Percentiles rank a stretch among this genome's conserved stretches.
Conservation (phyloP, 2,113 vertebrate species). For the Galbula dea region DNA sequence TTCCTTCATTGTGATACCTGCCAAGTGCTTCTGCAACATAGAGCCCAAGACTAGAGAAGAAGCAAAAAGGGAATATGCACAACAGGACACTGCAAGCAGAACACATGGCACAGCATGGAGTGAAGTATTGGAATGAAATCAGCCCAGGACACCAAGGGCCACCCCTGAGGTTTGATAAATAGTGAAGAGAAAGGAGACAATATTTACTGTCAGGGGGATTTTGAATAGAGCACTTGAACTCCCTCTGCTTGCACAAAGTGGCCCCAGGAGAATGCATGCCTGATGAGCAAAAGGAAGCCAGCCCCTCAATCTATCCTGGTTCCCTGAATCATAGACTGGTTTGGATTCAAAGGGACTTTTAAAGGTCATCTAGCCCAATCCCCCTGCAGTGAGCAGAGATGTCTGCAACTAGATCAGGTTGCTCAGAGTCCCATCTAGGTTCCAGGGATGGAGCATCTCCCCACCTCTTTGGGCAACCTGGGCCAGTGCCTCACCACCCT, state of each 20-base stretch:
- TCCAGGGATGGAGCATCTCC: not conserved
- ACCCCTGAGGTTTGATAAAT: not conserved
- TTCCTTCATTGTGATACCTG: not conserved
- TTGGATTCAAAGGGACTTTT: not conserved
- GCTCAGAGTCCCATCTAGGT: not conserved
- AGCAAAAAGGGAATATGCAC: not conserved
- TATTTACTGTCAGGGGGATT: accelerated
- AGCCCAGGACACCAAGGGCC: not conserved
- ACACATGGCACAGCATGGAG: not conserved
- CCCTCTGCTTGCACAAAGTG: not conserved
- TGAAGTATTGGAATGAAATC: not conserved
- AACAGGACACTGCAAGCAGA: not conserved
- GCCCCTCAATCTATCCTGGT: not conserved
- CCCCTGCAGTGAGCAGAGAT: not conserved
- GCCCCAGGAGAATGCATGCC: not conserved
- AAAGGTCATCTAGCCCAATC: not conserved
- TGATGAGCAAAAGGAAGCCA: not conserved
- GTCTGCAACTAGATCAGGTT: accelerated
- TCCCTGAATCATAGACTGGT: not conserved
- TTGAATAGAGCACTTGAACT: not conserved
- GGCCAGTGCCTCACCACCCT: not conserved
- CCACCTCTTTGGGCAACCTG: not conserved
- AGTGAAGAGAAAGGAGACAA: not conserved
- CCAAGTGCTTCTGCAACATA: not conserved
- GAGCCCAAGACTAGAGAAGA: not conserved